Base-by-base conservation (phyloP, 1,140 invertebrate species). In the Dreissena polymorpha region DNA sequence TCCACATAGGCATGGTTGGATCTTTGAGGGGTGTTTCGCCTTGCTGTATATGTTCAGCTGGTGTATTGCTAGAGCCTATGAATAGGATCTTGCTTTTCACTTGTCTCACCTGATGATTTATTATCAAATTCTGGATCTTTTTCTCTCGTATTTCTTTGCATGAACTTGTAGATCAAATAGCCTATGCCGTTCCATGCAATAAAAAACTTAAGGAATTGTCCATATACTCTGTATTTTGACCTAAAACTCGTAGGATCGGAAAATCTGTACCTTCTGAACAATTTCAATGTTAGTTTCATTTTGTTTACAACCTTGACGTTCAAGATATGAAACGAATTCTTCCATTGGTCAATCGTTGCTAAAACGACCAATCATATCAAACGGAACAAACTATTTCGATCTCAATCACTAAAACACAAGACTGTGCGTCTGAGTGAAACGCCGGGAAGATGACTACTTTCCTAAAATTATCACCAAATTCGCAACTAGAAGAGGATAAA, bases 371-470 rank as follows among this genome's bases (percentile, higher is more conserved):
- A 68, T 39, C 29, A 68, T 16, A 68, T 21, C 6, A 68, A 16
- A 68, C 25, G 67, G 14, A 1, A 68, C 67, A 68, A 68, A 25
- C 25, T 23, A n/a, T 68, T n/a, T 21, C 16, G 67, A 68, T 68
- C 67, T 27, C 16, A 25, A 18, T 68, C 23, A 68, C 16, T 8
- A 27, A 8, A 68, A 2, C 2, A n/a, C 14, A 68, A 68, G 2
- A 2, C 14, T 5, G 23, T 7, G 29, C 23, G 67, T 68, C 8
- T 27, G 25, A 18, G 39, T 39, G 29, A n/a, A 25, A 60, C 0
- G 53, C 67, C 18, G 27, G 23, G 1, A 82, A 83, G 76, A 83
- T 83, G 81, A 63, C 81, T 63, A 71, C 81, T 10, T 50, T 70
- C 10, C n/a, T 83, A 49, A 76, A 63, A 69, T 10, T 83, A 13